Percentiles rank a stretch among this genome's conserved stretches.
These are phyloP conservation scores for Lipophrys pholis DNA, from an alignment of 2,113 vertebrate genomes.

Conservation along the genomic window DNA sequence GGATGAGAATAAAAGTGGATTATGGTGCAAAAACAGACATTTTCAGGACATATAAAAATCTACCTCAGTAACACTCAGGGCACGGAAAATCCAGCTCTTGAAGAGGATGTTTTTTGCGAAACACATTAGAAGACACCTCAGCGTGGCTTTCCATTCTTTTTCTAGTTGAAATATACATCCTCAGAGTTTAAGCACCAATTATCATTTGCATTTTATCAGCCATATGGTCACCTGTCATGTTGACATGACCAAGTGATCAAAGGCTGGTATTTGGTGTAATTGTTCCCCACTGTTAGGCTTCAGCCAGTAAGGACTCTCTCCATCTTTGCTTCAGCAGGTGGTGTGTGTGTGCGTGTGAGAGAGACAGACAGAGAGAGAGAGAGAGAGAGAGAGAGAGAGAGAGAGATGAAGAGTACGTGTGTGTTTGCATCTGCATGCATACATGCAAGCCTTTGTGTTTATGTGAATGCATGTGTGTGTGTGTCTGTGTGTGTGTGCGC, in stretches of 20 bases:
- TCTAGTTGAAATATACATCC: background rate
- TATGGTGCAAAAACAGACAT: constrained; percentile 25
- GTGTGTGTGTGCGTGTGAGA: constrained; percentile 77
- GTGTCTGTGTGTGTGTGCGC: too few species aligned
- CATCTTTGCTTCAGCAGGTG: constrained; percentile 94
- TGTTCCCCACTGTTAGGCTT: constrained; percentile 94
- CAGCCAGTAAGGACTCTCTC: constrained; percentile 85
- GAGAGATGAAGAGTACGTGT: background rate
- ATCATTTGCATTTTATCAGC: constrained; percentile 85
- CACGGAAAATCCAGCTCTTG: constrained; percentile 30
- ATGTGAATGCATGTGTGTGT: too few species aligned
- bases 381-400: too few species aligned
- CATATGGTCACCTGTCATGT: constrained; percentile 96
- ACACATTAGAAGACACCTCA: constrained; percentile 17
- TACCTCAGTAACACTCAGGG: constrained; percentile 15
- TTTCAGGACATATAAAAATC: constrained; percentile 20
- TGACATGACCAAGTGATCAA: constrained; percentile 92
- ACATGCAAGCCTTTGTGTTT: background rate
- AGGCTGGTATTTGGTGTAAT: constrained; percentile 92
- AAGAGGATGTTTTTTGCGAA: constrained; percentile 3
- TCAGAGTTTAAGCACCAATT: constrained; percentile 63
- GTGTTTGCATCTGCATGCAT: constrained; percentile 5
- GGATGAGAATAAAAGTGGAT: constrained; percentile 26
- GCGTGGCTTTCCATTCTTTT: background rate
- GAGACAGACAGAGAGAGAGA: constrained; percentile 4